Evolutionary conservation across 2,797 vertebrate species (phyloP), one percentile per base, ranked within the genome.

Genomic region (Phrynocephalus forsythii): DNA sequence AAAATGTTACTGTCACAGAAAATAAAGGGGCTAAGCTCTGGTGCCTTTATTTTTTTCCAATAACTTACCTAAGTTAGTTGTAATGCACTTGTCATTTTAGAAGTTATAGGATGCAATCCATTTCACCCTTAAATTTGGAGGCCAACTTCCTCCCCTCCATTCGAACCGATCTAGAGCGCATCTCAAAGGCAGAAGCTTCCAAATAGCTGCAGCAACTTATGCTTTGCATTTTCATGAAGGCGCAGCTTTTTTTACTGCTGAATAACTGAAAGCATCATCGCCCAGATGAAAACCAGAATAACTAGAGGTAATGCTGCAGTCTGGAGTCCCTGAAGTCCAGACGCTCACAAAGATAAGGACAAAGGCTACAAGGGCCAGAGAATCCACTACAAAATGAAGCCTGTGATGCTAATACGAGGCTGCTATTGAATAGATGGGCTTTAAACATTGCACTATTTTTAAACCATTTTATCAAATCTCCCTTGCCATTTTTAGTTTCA

Each of bases 321-420:
- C 52, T 56, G 52, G 52, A 56, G 52, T 56, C 52, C 52, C 52
- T 56, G 52, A 56, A 56, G 52, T 56, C 28, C 30, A 82, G 6
- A 79, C 48, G 84, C 33, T 48, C 0, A 0, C 44, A 86, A 80
- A 80, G 77, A 86, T n/a, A 84, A 84, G 76, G 1, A 75, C 77
- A 90, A 92, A 86, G 81, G 89, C 78, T 93, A 90, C 16, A 38
- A 56, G 30, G 3, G 7, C 30, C 28, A n/a, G 67, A 71, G 10
- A 56, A 68, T 69, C 26, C 44, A 82, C 66, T 48, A 6, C 81
- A 60, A 30, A 84, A 52, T 4, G 30, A 33, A 30, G n/a, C 52
- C 52, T 56, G 52, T 56, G 52, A 13, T 56, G n/a, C n/a, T 56
- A 72, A 83, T 44, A 80, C 6, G 33, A 30, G 3, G 52, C 9